Evolutionary conservation across 1,140 invertebrate species (phyloP), one percentile per base, ranked within the genome.

Genomic region (Propsilocerus akamusi): DNA sequence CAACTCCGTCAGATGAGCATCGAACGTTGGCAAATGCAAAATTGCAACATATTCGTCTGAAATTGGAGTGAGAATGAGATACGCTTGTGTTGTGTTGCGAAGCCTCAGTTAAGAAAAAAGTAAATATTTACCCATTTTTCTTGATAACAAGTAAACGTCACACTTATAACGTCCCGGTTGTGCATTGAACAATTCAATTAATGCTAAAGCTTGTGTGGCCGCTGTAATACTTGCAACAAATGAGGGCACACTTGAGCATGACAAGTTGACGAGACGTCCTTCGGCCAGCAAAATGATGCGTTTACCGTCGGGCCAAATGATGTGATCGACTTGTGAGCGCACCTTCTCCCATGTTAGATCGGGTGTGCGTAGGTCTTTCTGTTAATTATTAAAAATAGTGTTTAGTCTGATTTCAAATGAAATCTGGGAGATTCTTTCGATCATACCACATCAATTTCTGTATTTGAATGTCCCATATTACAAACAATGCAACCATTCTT

Each of bases 401-500:
- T n/a, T n/a, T n/a, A n/a, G n/a, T n/a, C n/a, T n/a, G n/a, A n/a
- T n/a, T n/a, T n/a, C n/a, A n/a, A n/a, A n/a, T n/a, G n/a, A n/a
- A n/a, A n/a, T n/a, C n/a, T n/a, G n/a, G 23, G n/a, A n/a, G n/a
- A 46, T 6, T 23, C 20, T 30, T 37, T 24, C 25, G 49, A 55
- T 76, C 81, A 68, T 73, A 88, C 86, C 53, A 97, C 88, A 74
- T 97, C 94, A 56, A 97, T 93, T 76, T 97, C 94, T 14, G 91
- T 97, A 68, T 97, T 97, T 48, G 90, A 95, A 69, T 97, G 93
- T 0, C 93, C 93, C 91, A 97, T 97, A 69, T 97, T 97, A 68
- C 92, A 96, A 0, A 97, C 80, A 50, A 97, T 88, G 64, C 91
- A 94, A 46, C 92, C 92, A 61, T 87, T 94, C 71, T 95, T 95